Conservation (phyloP, 2,113 vertebrate genomes). For the Catagonus wagneri region DNA sequence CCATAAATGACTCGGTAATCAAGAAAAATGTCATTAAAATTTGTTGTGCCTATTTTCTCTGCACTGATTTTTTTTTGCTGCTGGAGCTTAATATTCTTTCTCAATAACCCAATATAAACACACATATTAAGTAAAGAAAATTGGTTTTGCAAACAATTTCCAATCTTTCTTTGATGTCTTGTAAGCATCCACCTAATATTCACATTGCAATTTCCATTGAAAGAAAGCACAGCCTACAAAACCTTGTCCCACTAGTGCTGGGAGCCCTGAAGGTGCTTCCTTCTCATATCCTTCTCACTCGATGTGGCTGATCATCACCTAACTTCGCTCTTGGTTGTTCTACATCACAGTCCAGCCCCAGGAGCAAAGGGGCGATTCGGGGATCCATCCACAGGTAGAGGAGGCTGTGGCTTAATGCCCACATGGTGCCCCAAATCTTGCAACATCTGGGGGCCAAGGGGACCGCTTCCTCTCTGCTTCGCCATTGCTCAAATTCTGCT, state of each 20-base stretch:
- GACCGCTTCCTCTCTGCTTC: rapidly evolving
- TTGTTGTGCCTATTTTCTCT: slow-evolving; percentile 65
- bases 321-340: not conserved
- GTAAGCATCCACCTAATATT: slow-evolving; percentile 31
- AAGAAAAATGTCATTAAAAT: slow-evolving; percentile 68
- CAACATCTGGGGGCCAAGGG: too few relatives aligned
- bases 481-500: not conserved
- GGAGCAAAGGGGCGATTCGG: not conserved
- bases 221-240: not conserved
- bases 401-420: not conserved
- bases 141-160: slow-evolving; percentile 73
- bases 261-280: not conserved
- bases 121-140: slow-evolving; percentile 71
- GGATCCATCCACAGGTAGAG: not conserved
- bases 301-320: rapidly evolving
- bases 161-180: slow-evolving; percentile 56
- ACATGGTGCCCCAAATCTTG: rapidly evolving
- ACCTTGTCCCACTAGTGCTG: rapidly evolving
- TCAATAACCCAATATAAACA: slow-evolving; percentile 66
- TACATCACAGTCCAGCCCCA: not conserved
- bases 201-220: not conserved
- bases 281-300: not conserved
- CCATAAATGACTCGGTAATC: slow-evolving; percentile 72
- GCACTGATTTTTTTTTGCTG: slow-evolving; percentile 48
- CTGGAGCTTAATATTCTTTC: slow-evolving; percentile 68